These are phyloP conservation scores for Vandiemenella viatica DNA, from an alignment of 2,888 invertebrate genomes.

Conservation along the genomic window DNA sequence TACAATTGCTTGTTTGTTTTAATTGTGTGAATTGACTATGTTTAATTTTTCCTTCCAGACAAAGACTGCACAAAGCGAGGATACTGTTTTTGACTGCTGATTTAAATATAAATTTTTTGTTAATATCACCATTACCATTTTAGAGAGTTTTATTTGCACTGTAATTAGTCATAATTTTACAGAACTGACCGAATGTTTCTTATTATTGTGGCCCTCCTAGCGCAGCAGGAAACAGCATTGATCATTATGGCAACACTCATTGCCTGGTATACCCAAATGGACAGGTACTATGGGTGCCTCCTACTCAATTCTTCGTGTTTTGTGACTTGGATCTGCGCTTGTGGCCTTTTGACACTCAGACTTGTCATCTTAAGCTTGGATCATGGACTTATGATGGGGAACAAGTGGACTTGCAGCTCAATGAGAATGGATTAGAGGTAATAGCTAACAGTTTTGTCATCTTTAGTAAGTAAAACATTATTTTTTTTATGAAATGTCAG, in stretches of 20 bases:
- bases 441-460: slow-evolving; percentile 3
- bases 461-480: not conserved
- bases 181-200: no score
- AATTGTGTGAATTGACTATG: no score
- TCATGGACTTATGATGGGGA: slow-evolving; percentile 54
- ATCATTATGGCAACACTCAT: slow-evolving; percentile 41
- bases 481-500: no score
- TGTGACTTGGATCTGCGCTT: slow-evolving; percentile 47
- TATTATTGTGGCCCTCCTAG: slow-evolving; percentile 25
- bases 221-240: slow-evolving; percentile 41
- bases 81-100: no score
- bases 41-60: no score
- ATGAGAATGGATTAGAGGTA: slow-evolving; percentile 17
- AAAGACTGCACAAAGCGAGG: no score
- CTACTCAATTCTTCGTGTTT: slow-evolving; percentile 47
- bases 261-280: slow-evolving; percentile 36
- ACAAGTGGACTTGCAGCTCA: slow-evolving; percentile 31
- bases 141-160: no score
- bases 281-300: slow-evolving; percentile 47
- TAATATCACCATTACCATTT: no score
- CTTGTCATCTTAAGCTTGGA: slow-evolving; percentile 49
- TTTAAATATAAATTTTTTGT: no score
- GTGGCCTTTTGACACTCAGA: slow-evolving; percentile 65
- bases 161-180: not conserved
- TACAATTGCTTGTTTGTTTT: no score